Evolutionary conservation across 1,140 invertebrate species (phyloP), one percentile per base, ranked within the genome.

Genomic region (Carposina sasakii): DNA sequence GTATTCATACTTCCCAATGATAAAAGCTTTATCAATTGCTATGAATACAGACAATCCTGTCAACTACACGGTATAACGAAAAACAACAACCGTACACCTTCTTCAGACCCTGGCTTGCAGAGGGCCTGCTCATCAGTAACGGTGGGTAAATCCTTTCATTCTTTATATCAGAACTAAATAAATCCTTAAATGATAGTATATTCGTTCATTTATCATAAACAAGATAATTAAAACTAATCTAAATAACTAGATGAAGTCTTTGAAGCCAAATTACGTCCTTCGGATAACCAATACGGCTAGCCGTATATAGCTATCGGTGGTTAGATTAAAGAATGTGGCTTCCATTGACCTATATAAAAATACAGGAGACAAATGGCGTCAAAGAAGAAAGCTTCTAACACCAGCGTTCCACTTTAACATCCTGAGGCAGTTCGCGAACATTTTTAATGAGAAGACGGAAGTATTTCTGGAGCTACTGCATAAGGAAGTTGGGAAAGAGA

Each of bases 401-500:
- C 92, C 93, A 15, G 90, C 92, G 0, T 96, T 96, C 70, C 94
- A 96, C 70, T 95, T 95, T 69, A 90, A 90, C 48, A 95, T 96
- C 37, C 77, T 96, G 2, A 89, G 94, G 52, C 89, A 92, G 60
- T 96, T 95, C 41, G 58, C 45, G 10, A 12, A 28, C 3, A 65
- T 52, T 2, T 68, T 84, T 30, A 66, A 54, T 5, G 75, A 78
- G 36, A 64, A 77, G 34, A 55, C 63, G 6, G 47, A 66, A 26
- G 40, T 50, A 9, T 43, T 76, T 20, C 36, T 76, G 8, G 48
- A 54, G 22, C 48, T n/a, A 15, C n/a, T 78, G 9, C 34, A 55
- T 5, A 31, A 49, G 41, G 55, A 46, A 21, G 37, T 54, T 2
- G 65, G 55, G 5, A 60, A 65, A 21, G 26, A 60, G 2, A 42